Evolutionary conservation across 35 echinoderm and acorn worm genomes (phyloP).

Genomic region (Apostichopus japonicus): DNA sequence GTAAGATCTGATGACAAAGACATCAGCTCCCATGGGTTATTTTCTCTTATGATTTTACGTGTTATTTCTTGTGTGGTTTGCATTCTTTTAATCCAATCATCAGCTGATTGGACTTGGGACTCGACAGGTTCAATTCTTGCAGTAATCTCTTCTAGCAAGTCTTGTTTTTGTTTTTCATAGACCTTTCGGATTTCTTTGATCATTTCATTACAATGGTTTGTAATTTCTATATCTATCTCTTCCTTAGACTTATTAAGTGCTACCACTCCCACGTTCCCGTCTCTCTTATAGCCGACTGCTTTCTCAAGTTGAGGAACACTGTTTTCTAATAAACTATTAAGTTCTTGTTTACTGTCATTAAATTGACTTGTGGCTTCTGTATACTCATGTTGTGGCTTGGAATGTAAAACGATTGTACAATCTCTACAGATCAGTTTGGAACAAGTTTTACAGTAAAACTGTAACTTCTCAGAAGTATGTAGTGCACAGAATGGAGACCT

Average conservation of each 20-base stretch:
- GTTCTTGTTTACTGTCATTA: background rate
- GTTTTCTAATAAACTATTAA: background rate
- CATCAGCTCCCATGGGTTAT: background rate
- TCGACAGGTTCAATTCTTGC: background rate
- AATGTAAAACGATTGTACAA: no score
- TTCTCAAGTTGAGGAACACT: background rate
- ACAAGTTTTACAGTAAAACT: slow-evolving; percentile 44
- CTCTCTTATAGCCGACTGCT: background rate
- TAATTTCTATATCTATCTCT: background rate
- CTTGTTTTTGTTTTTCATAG: background rate
- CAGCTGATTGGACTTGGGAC: background rate
- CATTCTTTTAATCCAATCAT: background rate
- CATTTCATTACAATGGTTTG: background rate
- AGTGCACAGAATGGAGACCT: background rate
- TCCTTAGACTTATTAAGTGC: background rate
- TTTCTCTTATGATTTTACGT: background rate
- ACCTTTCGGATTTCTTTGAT: background rate
- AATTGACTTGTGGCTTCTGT: background rate
- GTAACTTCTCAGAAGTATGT: slow-evolving; percentile 28
- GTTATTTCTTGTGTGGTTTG: background rate
- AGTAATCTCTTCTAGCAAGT: background rate
- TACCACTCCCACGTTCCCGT: background rate
- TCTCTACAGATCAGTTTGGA: no score
- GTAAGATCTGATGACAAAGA: background rate
- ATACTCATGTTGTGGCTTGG: no score